A percentile compares a stretch with the other conserved stretches of the same genome.
phyloP scores from a whole-genome alignment of 2,888 invertebrate species.

The Nomada flava region DNA sequence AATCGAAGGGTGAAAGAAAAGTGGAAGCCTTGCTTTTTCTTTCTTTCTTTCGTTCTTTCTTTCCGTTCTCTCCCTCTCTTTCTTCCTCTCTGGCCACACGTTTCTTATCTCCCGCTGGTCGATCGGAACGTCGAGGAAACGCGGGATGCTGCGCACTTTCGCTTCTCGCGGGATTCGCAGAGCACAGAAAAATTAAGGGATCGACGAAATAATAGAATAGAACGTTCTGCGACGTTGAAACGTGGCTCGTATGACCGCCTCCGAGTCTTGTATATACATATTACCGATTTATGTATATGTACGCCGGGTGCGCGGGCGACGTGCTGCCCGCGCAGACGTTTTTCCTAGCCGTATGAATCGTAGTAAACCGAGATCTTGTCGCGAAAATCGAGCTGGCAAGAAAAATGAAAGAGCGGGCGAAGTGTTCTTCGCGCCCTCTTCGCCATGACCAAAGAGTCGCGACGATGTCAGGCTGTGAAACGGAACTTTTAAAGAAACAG shows the following conservation, averaged over 20 bases:
- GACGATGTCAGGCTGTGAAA: slow-evolving; percentile 61
- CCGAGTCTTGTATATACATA: slow-evolving; percentile 72
- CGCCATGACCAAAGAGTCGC: slow-evolving; percentile 32
- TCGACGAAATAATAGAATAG: not conserved
- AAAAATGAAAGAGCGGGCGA: not conserved
- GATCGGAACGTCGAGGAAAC: slow-evolving; percentile 3
- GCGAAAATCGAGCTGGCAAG: slow-evolving; percentile 6
- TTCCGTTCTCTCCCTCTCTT: not conserved
- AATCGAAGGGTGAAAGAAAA: not conserved
- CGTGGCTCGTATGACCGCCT: slow-evolving; percentile 49
- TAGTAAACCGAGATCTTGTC: slow-evolving; percentile 9
- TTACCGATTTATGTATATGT: slow-evolving; percentile 73
- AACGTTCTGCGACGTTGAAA: not conserved
- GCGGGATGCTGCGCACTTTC: slow-evolving; percentile 12
- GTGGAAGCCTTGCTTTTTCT: not conserved
- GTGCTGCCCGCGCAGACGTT: slow-evolving; percentile 17
- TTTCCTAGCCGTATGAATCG: not conserved
- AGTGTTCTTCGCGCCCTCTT: not conserved
- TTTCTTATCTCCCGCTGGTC: not conserved
- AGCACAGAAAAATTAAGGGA: not conserved
- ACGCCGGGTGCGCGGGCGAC: slow-evolving; percentile 54
- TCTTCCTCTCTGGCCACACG: slow-evolving; percentile 12
- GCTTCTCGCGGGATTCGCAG: not conserved
- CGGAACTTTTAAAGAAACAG: slow-evolving; percentile 12
- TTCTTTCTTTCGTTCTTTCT: slow-evolving; percentile 5